Percentiles rank a stretch among this genome's conserved stretches.
Evolutionary conservation across 1,140 invertebrate species (phyloP).

Genomic region (Calliphora vicina): DNA sequence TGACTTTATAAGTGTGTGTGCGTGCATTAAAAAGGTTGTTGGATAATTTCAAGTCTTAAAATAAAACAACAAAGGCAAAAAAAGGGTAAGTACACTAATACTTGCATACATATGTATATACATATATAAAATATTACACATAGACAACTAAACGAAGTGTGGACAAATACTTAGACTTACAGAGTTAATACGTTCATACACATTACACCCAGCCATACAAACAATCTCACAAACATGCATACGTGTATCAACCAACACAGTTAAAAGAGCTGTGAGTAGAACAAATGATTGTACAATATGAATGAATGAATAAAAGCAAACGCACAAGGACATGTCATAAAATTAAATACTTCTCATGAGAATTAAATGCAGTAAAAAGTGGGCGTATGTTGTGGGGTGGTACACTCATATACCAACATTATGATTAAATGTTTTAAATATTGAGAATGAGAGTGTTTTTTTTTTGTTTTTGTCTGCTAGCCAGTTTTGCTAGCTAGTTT

Average conservation of each 20-base stretch:
- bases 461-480: not conserved
- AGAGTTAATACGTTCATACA: too few relatives aligned
- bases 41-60: too few relatives aligned
- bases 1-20: too few relatives aligned
- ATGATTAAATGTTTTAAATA: not conserved
- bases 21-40: too few relatives aligned
- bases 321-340: slow-evolving; percentile 29
- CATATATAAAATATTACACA: too few relatives aligned
- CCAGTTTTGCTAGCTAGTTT: not conserved
- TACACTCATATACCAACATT: not conserved
- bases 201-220: too few relatives aligned
- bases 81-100: too few relatives aligned
- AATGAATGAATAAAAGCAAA: not conserved
- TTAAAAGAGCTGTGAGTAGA: not conserved
- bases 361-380: slow-evolving; percentile 36
- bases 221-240: not conserved
- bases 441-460: not conserved
- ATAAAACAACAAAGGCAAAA: too few relatives aligned
- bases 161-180: slow-evolving; percentile 9
- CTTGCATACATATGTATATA: too few relatives aligned
- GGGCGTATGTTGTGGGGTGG: slow-evolving; percentile 1
- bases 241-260: not conserved
- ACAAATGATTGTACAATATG: not conserved
- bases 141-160: too few relatives aligned
- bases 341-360: slow-evolving; percentile 37